Conservation (phyloP, 2,113 vertebrate genomes). For the Tragelaphus imberbis region DNA sequence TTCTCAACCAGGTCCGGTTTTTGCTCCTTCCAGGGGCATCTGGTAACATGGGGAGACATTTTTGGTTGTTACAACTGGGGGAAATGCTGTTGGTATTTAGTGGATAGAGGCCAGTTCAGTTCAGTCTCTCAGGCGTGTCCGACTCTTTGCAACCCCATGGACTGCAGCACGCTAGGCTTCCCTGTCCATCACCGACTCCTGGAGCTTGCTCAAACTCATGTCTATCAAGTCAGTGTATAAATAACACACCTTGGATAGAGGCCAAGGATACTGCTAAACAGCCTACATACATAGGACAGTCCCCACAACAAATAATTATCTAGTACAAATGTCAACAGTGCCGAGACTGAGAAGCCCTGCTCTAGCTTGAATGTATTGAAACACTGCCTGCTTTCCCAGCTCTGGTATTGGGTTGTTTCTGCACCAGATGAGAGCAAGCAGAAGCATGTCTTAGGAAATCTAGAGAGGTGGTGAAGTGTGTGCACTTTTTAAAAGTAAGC, state of each 20-base stretch:
- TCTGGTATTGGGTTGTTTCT: neutral
- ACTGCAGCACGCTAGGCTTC: neutral
- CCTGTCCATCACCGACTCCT: neutral
- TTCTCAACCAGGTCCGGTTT: neutral
- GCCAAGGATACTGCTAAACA: neutral
- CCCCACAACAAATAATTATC: neutral
- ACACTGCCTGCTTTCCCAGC: neutral
- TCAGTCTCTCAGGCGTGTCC: accelerated
- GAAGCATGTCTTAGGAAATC: neutral
- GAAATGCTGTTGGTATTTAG: neutral
- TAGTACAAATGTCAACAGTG: neutral
- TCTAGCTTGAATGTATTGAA: neutral
- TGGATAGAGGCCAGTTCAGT: neutral
- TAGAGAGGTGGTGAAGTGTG: neutral
- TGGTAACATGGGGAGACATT: neutral
- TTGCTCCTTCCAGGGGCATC: neutral
- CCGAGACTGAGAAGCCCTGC: neutral
- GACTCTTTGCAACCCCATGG: neutral
- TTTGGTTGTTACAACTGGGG: neutral
- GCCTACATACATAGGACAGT: neutral
- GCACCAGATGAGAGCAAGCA: neutral
- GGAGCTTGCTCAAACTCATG: neutral
- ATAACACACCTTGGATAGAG: neutral
- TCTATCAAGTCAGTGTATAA: accelerated
- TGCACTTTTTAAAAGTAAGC: neutral